Percentiles rank a stretch among this genome's conserved stretches.
These are phyloP conservation scores for Adoxophyes honmai DNA, from an alignment of 1,140 invertebrate genomes.

Conservation along the genomic window DNA sequence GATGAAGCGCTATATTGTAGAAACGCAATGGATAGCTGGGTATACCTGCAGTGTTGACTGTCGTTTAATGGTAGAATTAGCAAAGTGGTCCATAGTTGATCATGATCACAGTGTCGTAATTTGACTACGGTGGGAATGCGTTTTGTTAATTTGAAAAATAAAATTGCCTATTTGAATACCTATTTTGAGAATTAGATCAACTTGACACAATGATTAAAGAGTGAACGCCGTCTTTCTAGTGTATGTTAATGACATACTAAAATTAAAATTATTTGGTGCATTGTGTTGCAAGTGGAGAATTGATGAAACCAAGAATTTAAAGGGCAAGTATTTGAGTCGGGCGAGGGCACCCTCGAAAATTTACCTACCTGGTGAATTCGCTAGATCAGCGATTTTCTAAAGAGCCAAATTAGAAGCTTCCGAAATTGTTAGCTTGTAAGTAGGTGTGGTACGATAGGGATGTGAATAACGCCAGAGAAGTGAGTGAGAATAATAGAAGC, in stretches of 20 bases:
- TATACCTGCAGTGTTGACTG: neutral
- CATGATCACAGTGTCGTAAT: slow-evolving; percentile 27
- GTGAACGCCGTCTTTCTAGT: neutral
- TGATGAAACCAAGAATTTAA: too few relatives aligned
- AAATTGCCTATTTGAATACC: slow-evolving; percentile 30
- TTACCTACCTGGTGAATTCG: too few relatives aligned
- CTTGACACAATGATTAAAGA: slow-evolving; percentile 9
- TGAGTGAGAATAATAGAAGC: too few relatives aligned
- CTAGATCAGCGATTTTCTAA: too few relatives aligned
- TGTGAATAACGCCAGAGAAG: too few relatives aligned
- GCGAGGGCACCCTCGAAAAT: too few relatives aligned
- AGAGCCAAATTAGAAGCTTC: too few relatives aligned
- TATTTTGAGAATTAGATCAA: slow-evolving; percentile 21
- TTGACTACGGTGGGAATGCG: slow-evolving; percentile 36
- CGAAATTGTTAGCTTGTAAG: too few relatives aligned
- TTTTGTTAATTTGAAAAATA: slow-evolving; percentile 34
- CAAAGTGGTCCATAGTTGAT: slow-evolving; percentile 12
- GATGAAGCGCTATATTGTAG: neutral
- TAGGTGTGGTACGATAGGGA: too few relatives aligned
- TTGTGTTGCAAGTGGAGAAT: too few relatives aligned
- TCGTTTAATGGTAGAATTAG: slow-evolving; percentile 4
- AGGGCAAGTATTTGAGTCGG: too few relatives aligned
- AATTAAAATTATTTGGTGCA: too few relatives aligned
- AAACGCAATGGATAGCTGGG: slow-evolving; percentile 19
- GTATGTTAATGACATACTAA: slow-evolving; percentile 5